Conservation (phyloP, 1,140 invertebrate species). For the Lepidurus arcticus region DNA sequence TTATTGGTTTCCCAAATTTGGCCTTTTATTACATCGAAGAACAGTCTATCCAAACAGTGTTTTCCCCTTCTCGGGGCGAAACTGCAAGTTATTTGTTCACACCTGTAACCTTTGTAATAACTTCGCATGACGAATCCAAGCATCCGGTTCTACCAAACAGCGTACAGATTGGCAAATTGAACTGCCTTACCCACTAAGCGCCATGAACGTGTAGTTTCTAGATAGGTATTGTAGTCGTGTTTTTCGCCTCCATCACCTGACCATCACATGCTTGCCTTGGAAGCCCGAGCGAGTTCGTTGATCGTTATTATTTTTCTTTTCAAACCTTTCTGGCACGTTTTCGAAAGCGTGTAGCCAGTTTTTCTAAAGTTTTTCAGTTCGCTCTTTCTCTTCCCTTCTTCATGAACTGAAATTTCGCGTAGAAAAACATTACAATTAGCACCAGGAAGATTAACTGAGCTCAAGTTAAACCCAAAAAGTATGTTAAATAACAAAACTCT, state of each 20-base stretch:
- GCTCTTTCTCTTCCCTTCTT: not conserved
- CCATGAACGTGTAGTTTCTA: not conserved
- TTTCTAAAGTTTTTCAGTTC: not conserved
- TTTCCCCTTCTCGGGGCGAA: too few relatives aligned
- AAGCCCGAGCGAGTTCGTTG: not conserved
- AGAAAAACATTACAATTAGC: not conserved
- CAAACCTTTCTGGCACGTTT: not conserved
- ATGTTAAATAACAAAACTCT: too few relatives aligned
- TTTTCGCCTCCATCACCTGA: not conserved
- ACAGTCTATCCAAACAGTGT: too few relatives aligned
- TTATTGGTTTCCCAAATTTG: too few relatives aligned
- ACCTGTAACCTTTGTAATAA: too few relatives aligned
- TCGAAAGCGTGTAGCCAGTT: not conserved
- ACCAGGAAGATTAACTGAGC: not conserved
- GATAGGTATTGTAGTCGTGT: not conserved
- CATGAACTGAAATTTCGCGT: not conserved
- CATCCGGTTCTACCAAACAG: too few relatives aligned
- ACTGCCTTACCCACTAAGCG: too few relatives aligned
- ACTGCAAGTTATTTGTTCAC: too few relatives aligned
- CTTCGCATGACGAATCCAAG: too few relatives aligned
- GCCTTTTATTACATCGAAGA: too few relatives aligned
- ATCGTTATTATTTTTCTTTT: not conserved
- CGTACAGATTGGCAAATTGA: too few relatives aligned
- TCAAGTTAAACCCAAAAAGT: too few relatives aligned
- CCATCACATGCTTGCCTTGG: not conserved